Evolutionary conservation across 2,113 vertebrate species (phyloP).

Genomic region (Taxidea taxus): DNA sequence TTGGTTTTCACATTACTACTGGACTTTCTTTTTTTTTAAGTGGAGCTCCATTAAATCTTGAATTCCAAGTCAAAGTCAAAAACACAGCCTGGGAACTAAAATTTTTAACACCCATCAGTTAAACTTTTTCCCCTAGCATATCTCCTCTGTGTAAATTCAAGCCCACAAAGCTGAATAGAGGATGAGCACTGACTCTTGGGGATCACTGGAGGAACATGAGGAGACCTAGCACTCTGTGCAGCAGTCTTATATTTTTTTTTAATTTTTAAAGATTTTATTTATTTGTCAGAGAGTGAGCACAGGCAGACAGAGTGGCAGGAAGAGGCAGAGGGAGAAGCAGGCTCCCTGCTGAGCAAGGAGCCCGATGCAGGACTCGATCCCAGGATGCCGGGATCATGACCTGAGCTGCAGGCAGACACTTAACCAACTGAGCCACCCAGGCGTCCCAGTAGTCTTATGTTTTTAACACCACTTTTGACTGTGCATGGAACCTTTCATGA

Average conservation of each 20-base stretch:
- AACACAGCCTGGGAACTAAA: not conserved
- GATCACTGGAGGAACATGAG: not conserved
- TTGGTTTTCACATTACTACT: not conserved
- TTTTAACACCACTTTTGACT: not conserved
- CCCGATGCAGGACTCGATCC: no score
- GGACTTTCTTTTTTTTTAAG: not conserved
- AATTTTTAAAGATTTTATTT: no score
- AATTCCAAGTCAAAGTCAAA: slow-evolving; percentile 26
- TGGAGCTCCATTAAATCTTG: not conserved
- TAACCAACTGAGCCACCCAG: no score
- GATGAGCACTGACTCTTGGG: not conserved
- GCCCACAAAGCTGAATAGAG: not conserved
- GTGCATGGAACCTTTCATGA: not conserved
- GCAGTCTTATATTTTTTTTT: not conserved
- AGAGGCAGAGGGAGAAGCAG: no score
- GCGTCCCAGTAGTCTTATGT: not conserved
- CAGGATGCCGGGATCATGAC: no score
- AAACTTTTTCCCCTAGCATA: not conserved
- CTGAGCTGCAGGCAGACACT: no score
- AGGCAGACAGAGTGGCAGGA: no score
- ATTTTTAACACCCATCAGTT: not conserved
- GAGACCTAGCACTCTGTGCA: not conserved
- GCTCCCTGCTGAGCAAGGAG: no score
- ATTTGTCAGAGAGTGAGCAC: no score
- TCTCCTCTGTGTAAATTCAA: slow-evolving; percentile 18